These are phyloP conservation scores for Crocallis elinguaria DNA, from an alignment of 2,888 invertebrate genomes.

Conservation along the genomic window DNA sequence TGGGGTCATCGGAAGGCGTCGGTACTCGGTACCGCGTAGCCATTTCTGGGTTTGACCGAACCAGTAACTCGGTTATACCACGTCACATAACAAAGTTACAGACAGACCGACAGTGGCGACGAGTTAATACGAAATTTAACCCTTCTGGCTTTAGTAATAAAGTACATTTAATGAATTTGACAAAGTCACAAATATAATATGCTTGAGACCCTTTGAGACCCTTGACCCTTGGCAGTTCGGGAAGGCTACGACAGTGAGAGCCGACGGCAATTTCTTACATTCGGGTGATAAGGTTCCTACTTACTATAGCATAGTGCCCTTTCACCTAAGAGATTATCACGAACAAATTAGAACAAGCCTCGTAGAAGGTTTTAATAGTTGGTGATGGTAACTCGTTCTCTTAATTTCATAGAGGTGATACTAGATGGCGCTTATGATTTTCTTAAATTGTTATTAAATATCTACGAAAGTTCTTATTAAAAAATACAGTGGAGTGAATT, in stretches of 20 bases:
- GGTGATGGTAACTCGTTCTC: no score
- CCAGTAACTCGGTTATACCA: slow-evolving; percentile 13
- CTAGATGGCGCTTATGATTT: no score
- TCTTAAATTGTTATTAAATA: no score
- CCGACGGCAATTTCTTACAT: no score
- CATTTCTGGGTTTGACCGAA: slow-evolving; percentile 10
- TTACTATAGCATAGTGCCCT: no score
- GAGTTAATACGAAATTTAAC: slow-evolving; percentile 1
- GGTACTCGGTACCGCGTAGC: slow-evolving; percentile 5
- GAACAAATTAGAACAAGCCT: background rate
- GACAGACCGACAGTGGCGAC: background rate
- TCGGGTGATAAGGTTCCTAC: no score
- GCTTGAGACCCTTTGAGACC: background rate
- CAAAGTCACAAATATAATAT: background rate
- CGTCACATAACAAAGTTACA: slow-evolving; percentile 9
- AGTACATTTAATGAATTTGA: slow-evolving; percentile 3
- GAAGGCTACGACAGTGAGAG: no score
- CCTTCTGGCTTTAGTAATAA: slow-evolving; percentile 4
- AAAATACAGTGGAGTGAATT: no score
- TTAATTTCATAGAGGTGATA: no score
- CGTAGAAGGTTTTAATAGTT: no score
- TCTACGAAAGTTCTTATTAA: no score
- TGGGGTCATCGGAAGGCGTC: slow-evolving; percentile 11
- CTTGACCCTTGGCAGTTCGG: background rate
- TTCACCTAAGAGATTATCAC: no score